Evolutionary conservation across 2,797 vertebrate genomes (phyloP).

Genomic region (Craterocephalus amniculus): DNA sequence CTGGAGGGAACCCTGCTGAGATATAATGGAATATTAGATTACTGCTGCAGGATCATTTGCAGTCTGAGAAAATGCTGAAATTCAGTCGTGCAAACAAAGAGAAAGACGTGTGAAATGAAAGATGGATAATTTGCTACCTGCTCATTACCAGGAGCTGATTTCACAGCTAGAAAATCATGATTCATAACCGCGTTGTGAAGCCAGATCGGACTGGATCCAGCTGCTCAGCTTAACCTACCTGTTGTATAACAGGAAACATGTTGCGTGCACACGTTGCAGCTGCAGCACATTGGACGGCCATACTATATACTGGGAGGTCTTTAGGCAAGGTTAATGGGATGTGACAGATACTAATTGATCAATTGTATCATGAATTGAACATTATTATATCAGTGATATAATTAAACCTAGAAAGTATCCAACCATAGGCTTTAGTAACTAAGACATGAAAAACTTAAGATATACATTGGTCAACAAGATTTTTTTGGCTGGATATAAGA

Average conservation of each 20-base stretch:
- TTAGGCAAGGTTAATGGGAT: too few species aligned
- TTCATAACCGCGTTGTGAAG: constrained; percentile 30
- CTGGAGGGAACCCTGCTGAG: background rate
- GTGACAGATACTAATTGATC: too few species aligned
- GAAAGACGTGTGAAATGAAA: background rate
- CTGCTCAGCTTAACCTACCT: constrained; percentile 33
- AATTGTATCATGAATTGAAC: too few species aligned
- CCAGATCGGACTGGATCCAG: constrained; percentile 44
- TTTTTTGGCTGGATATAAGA: too few species aligned
- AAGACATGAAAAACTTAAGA: too few species aligned
- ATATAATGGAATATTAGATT: background rate
- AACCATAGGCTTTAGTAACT: too few species aligned
- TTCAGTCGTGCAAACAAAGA: background rate
- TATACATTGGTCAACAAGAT: too few species aligned
- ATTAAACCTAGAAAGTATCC: too few species aligned
- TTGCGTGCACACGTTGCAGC: constrained; percentile 7
- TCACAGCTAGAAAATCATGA: constrained; percentile 19
- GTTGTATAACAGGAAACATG: constrained; percentile 37
- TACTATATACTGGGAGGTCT: background rate
- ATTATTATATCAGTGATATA: too few species aligned
- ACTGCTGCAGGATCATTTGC: background rate
- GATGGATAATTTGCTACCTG: constrained; percentile 17
- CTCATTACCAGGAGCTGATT: constrained; percentile 5
- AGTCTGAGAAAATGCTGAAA: background rate
- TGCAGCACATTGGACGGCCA: background rate